Evolutionary conservation across 2,113 vertebrate species (phyloP), one percentile per base, ranked within the genome.

Genomic region (Phylloscopus trochilus): DNA sequence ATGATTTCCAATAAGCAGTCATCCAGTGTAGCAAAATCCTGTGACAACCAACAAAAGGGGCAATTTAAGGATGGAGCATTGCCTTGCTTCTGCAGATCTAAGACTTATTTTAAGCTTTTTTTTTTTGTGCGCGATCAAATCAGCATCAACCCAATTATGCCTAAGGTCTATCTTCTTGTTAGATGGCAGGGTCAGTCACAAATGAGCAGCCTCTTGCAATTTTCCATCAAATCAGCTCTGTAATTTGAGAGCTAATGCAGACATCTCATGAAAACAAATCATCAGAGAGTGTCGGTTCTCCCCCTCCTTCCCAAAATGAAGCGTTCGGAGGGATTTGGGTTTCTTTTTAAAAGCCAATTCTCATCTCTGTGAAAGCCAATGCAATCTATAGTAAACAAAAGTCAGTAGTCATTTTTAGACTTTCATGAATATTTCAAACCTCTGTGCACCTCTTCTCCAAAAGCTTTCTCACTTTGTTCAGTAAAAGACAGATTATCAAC

Each of bases 71-170:
- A 91, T 3, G 10, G 46, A 89, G 83, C 58, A 83, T 22, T 66
- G 88, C 63, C 44, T 85, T 86, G 85, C 69, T 72, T 79, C 91
- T 93, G 56, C 91, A 90, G 89, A 94, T 94, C 92, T 91, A 90
- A 90, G 90, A 93, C 82, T 95, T 95, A 90, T 86, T 95, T 92
- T 92, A 93, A 93, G 95, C 88, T 72, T 85, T 92, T 89, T 85
- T 92, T 89, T 83, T 90, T 10, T 72, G 23, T 70, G 52, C 15
- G 68, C 8, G 78, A 97, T 97, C 95, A 95, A 96, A 95, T 97
- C 87, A 94, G 92, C 95, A 97, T 97, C 96, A 96, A 95, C 92
- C 95, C 96, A 97, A 97, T 97, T 97, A 96, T 77, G 87, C 86
- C 94, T 93, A 92, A 90, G 94, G 94, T 92, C 95, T 95, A 92